Conservation (phyloP, 2,113 vertebrate species). For the Bambusicola thoracicus region DNA sequence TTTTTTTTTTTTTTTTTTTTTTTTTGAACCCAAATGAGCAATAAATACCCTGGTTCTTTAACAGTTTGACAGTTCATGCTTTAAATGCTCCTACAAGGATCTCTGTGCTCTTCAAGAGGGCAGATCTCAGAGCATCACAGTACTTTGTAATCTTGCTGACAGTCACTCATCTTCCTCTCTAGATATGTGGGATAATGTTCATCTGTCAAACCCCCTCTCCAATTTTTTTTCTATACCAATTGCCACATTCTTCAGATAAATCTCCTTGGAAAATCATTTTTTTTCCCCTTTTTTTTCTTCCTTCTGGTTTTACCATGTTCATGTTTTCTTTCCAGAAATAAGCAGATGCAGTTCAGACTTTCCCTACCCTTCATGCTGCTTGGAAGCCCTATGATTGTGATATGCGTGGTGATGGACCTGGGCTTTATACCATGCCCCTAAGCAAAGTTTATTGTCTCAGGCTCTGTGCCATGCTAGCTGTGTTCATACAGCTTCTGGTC, state of each 20-base stretch:
- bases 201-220: neutral
- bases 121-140: neutral
- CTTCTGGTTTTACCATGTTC: neutral
- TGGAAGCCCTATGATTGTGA: neutral
- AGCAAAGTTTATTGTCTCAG: neutral
- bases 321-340: neutral
- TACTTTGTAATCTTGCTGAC: neutral
- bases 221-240: neutral
- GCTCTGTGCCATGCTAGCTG: neutral
- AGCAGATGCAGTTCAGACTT: neutral
- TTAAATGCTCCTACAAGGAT: neutral
- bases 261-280: neutral
- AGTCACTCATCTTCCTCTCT: neutral
- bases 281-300: neutral
- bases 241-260: neutral
- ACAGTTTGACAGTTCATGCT: neutral
- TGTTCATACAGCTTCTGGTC: constrained; percentile 13
- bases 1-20: no score
- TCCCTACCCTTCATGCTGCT: neutral
- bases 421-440: neutral
- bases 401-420: neutral
- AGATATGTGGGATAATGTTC: neutral
- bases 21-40: neutral
- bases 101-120: neutral
- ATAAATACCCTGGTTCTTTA: neutral